Conservation (phyloP, 2,113 vertebrate species). For the Cyanoramphus novaezelandiae region DNA sequence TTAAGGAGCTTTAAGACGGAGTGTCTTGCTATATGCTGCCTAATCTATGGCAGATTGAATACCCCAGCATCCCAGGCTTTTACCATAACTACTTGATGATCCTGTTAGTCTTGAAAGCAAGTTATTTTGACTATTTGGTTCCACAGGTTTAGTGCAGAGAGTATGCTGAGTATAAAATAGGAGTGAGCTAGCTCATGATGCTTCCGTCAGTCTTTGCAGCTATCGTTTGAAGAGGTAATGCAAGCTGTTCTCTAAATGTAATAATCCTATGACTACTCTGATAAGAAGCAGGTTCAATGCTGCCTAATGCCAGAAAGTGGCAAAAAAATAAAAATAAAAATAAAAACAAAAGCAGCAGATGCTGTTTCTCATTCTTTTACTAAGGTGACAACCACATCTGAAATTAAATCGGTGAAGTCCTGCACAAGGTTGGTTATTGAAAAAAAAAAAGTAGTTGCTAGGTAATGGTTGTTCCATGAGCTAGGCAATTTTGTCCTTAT, state of each 20-base stretch:
- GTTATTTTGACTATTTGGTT: not conserved
- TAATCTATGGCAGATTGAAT: not conserved
- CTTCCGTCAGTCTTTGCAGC: not conserved
- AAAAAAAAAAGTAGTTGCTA: not conserved
- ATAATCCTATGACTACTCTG: not conserved
- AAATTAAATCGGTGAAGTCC: not conserved
- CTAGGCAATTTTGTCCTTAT: not conserved
- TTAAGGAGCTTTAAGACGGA: not conserved
- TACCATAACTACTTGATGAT: not conserved
- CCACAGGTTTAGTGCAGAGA: not conserved
- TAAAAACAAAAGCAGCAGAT: not conserved
- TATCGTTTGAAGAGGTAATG: not conserved
- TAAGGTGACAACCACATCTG: not conserved
- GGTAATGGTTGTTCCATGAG: not conserved
- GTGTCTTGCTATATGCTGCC: not conserved
- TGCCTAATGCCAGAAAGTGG: not conserved
- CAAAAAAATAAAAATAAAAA: no score
- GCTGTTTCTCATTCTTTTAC: not conserved
- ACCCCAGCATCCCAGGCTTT: not conserved
- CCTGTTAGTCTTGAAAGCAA: not conserved
- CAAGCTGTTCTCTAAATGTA: not conserved
- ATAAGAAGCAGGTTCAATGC: not conserved
- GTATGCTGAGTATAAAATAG: not conserved
- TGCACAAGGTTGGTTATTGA: not conserved
- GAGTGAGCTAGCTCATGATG: not conserved